Base-by-base conservation (phyloP, 35 echinoderm and acorn worm genomes). In the Ophioderma brevispina region DNA sequence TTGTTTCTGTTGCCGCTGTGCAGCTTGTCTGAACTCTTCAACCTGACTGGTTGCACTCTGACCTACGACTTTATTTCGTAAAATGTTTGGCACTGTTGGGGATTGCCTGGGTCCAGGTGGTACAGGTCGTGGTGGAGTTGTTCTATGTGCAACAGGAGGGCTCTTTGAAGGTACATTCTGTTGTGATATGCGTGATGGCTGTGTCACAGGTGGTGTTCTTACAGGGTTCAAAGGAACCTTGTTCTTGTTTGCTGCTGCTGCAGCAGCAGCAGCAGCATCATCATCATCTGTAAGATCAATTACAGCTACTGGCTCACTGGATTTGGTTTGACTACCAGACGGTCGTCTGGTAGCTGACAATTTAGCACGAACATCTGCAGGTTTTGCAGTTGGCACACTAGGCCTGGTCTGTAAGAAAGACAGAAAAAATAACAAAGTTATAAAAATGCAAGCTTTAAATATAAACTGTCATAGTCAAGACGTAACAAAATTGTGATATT, bases 1-100 rank as follows among this genome's bases (percentile, higher is more conserved):
- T 40, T 89, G 87, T 56, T 84, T 81, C 21, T 46, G 33, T 33
- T 86, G 90, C 50, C 81, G 75, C n/a, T 89, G 79, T 0, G 80
- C 49, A 46, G 30, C 30, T 28, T 93, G 92, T 36, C 81, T 35
- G 34, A 55, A 50, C 31, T 80, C 77, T 33, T 30, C 82, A 35
- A 70, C 37, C 40, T 55, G 46, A 31, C 32, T 85, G 32, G 76
- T 25, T 42, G 84, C 75, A 23, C 15, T 75, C 19, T 70, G 59
- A 8, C 21, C 17, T 30, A 25, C 59, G 34, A n/a, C 38, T 36
- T 80, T 76, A 43, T 18, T 38, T 78, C 39, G 43, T 39, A 35
- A 34, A 37, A 39, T 33, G 43, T 89, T 46, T 32, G 32, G 19
- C 31, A 30, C 40, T n/a, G n/a, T n/a, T 31, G 42, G 63, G 0